Evolutionary conservation across 2,888 invertebrate species (phyloP).

Genomic region (Micoletzkya japonica): DNA sequence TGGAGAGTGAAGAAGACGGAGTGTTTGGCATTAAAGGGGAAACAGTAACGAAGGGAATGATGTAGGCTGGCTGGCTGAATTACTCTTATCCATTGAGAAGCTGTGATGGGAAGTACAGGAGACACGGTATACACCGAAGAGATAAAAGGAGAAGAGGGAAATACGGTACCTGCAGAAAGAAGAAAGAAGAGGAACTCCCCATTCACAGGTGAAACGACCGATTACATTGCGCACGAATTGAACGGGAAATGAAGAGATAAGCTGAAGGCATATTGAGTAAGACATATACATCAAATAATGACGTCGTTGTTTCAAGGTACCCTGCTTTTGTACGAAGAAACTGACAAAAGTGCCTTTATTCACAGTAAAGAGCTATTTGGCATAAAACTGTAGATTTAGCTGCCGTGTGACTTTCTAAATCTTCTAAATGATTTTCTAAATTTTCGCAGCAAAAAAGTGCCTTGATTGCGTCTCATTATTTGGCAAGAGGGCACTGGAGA

Average conservation of each 20-base stretch:
- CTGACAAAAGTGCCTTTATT: neutral
- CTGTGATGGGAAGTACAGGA: too few species aligned
- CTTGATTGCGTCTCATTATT: too few species aligned
- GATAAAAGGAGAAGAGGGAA: too few species aligned
- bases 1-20: neutral
- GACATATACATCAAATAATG: neutral
- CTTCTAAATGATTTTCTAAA: neutral
- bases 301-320: too few species aligned
- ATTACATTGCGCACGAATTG: constrained; percentile 39
- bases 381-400: too few species aligned
- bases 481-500: too few species aligned
- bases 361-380: neutral
- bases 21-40: too few species aligned
- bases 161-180: constrained; percentile 36
- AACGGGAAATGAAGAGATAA: constrained; percentile 37
- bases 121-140: too few species aligned
- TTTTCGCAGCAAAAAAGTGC: neutral
- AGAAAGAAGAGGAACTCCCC: constrained; percentile 48
- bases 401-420: too few species aligned
- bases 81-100: too few species aligned
- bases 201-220: constrained; percentile 41
- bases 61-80: too few species aligned
- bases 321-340: too few species aligned
- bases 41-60: constrained; percentile 21
- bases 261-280: constrained; percentile 27